These are phyloP conservation scores for Polyodon spathula DNA, from an alignment of 2,113 vertebrate genomes.

Conservation along the genomic window DNA sequence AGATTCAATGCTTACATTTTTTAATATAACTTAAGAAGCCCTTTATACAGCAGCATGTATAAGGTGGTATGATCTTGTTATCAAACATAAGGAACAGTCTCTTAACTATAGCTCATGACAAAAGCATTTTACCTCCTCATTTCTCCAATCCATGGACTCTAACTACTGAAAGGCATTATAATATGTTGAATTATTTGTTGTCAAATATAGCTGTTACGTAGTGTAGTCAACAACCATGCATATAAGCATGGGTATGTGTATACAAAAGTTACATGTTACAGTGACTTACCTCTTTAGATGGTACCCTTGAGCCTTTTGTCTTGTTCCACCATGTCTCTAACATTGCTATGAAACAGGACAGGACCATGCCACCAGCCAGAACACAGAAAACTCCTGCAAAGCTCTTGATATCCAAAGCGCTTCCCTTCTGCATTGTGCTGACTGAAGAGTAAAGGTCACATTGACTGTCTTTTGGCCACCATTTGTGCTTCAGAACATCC, in stretches of 20 bases:
- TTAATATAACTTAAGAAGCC: too few relatives aligned
- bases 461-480: slow-evolving; percentile 90
- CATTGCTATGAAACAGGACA: slow-evolving; percentile 97
- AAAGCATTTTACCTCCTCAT: too few relatives aligned
- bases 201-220: too few relatives aligned
- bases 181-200: too few relatives aligned
- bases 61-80: too few relatives aligned
- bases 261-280: slow-evolving; percentile 41
- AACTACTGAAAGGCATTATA: too few relatives aligned
- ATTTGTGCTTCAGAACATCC: slow-evolving; percentile 92
- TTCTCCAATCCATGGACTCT: too few relatives aligned
- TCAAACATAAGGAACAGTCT: too few relatives aligned
- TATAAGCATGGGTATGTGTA: slow-evolving; percentile 29
- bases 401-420: slow-evolving; percentile 92
- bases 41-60: too few relatives aligned
- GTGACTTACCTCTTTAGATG: slow-evolving; percentile 92
- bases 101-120: too few relatives aligned
- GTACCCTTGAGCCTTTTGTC: slow-evolving; percentile 89
- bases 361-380: slow-evolving; percentile 86
- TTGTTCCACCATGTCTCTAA: slow-evolving; percentile 97
- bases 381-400: slow-evolving; percentile 96
- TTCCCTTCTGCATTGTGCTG: slow-evolving; percentile 77
- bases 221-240: too few relatives aligned
- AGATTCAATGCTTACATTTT: too few relatives aligned
- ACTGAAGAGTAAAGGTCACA: slow-evolving; percentile 87